Evolutionary conservation across 1,140 invertebrate species (phyloP), one percentile per base, ranked within the genome.

Genomic region (Leptonema lineaticorne): DNA sequence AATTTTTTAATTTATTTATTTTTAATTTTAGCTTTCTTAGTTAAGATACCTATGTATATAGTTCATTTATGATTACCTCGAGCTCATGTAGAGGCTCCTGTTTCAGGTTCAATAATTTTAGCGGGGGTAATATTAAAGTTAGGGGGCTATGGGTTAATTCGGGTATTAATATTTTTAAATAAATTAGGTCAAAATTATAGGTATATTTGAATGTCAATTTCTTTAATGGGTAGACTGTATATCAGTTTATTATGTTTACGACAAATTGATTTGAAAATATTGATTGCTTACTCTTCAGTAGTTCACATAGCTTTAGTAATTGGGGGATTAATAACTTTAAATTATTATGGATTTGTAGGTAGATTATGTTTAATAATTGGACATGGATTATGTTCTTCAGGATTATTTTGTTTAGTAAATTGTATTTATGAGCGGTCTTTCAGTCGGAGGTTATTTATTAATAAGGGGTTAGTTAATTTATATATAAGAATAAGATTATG

Each of bases 21-120:
- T 75, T 79, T 87, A 78, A 78, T 83, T 74, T 72, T 84, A 68
- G 81, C 83, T 72, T 89, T 89, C 87, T 83, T 89, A 78, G 82
- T 89, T 60, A 90, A 90, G 82, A 82, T 89, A 74, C 88, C 89
- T 22, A 84, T 89, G 78, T 89, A 83, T 86, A 79, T 85, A 75
- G 70, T 87, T 81, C 88, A 90, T 85, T 81, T 89, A 74, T 90
- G 88, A 77, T 78, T 90, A 60, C 88, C 88, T 58, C 89, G 89
- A 64, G 88, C 87, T 81, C 88, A 90, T 86, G 87, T 90, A 20
- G 87, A 90, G 75, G 87, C 87, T 73, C 87, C 88, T n/a, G 75
- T 89, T 76, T 82, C 82, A 56, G 86, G 87, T 4, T 89, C 88
- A 33, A 89, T 90, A 79, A 85, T 90, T 86, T 86, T 90, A 78